Evolutionary conservation across 2,888 invertebrate genomes (phyloP).

Genomic region (Zaprionus bogoriensis): DNA sequence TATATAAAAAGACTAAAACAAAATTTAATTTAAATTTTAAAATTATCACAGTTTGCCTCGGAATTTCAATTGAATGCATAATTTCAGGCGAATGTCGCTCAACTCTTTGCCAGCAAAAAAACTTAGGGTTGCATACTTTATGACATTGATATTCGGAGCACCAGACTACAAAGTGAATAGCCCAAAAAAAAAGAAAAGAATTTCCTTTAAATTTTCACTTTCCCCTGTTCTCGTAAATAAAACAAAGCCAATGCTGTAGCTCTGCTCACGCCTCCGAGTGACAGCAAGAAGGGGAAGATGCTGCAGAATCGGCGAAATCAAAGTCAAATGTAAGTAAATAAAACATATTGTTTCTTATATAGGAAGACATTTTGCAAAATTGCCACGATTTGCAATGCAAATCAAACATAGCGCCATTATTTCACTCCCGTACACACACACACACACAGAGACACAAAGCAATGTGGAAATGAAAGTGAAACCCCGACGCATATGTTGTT

Average conservation of each 20-base stretch:
- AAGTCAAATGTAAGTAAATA: conserved; percentile 77
- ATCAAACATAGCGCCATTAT: conserved; percentile 76
- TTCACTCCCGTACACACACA: conserved; percentile 44
- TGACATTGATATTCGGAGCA: neutral
- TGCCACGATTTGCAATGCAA: conserved; percentile 76
- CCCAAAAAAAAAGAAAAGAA: neutral
- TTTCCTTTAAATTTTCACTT: neutral
- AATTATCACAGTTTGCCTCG: neutral
- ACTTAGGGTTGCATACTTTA: neutral
- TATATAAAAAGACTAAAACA: too few species aligned
- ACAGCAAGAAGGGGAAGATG: neutral
- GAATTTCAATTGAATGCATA: neutral
- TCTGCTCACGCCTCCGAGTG: conserved; percentile 12
- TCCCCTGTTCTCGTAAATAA: conserved; percentile 5
- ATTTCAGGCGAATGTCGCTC: neutral
- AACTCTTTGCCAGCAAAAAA: neutral
- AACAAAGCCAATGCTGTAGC: conserved; percentile 22
- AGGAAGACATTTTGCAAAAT: conserved; percentile 75
- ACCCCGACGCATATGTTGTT: conserved; percentile 68
- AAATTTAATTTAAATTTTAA: too few species aligned
- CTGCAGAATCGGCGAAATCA: conserved; percentile 54
- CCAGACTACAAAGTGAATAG: neutral
- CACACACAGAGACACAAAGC: neutral
- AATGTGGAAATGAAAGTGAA: conserved; percentile 58
- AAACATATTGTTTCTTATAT: conserved; percentile 77